A percentile compares a stretch with the other conserved stretches of the same genome.
These are phyloP conservation scores for Toxotes lorentzi DNA, from an alignment of 2,797 vertebrate genomes.

Conservation along the genomic window DNA sequence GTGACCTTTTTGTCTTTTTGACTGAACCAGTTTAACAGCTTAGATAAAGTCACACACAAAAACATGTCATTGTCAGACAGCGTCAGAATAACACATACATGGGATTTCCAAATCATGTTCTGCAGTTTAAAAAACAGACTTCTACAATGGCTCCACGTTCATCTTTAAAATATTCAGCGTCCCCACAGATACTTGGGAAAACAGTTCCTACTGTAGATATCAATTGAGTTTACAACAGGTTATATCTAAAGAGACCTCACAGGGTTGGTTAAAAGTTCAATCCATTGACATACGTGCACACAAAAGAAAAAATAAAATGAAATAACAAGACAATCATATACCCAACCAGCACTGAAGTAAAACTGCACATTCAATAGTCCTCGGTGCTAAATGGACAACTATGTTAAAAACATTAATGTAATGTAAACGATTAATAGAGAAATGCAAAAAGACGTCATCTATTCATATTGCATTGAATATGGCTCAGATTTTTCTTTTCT, in stretches of 20 bases:
- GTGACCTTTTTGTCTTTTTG: no score
- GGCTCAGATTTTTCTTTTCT: constrained; percentile 82
- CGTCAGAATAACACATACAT: no score
- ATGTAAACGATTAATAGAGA: constrained; percentile 83
- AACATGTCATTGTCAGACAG: no score
- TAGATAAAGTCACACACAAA: no score
- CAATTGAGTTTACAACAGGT: constrained; percentile 45
- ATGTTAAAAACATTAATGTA: constrained; percentile 86
- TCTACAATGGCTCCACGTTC: constrained; percentile 22
- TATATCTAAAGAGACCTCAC: constrained; percentile 48
- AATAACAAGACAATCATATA: constrained; percentile 59
- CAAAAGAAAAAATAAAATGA: constrained; percentile 28
- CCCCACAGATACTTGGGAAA: constrained; percentile 28
- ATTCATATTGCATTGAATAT: constrained; percentile 88
- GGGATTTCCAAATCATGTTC: not conserved
- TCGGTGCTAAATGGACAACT: constrained; percentile 69
- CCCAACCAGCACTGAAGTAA: constrained; percentile 68
- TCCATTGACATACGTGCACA: constrained; percentile 55
- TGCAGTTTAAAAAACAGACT: constrained; percentile 4
- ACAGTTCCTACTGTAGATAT: constrained; percentile 38
- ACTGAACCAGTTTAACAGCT: no score
- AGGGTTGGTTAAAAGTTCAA: constrained; percentile 30
- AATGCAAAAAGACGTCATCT: constrained; percentile 79
- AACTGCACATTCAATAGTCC: constrained; percentile 72
- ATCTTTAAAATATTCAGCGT: constrained; percentile 6